Conservation (phyloP, 2,888 invertebrate species). For the Phaedon cochleariae region DNA sequence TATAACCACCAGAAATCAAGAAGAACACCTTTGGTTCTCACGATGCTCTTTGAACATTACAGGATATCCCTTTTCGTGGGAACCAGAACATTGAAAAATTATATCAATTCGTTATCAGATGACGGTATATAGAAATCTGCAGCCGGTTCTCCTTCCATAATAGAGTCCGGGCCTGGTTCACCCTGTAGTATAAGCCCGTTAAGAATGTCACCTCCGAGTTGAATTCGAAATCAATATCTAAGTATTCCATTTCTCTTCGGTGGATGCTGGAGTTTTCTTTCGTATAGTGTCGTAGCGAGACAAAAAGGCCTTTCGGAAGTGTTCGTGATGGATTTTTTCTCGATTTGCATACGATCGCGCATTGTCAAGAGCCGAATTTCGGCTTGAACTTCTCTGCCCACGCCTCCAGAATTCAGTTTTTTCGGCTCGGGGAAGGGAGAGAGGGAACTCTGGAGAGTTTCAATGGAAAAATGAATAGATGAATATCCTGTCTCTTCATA, state of each 20-base stretch:
- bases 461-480: conserved; percentile 11
- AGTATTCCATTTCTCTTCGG: conserved; percentile 61
- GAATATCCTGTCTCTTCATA: no score
- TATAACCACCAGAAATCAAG: no score
- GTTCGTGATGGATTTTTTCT: conserved; percentile 44
- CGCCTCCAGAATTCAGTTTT: background rate
- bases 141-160: no score
- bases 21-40: no score
- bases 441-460: background rate
- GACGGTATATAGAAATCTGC: no score
- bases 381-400: background rate
- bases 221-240: conserved; percentile 61
- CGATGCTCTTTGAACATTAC: no score
- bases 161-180: no score
- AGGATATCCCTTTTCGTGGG: no score
- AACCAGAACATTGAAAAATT: no score
- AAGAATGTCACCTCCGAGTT: conserved; percentile 46
- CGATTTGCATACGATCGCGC: background rate
- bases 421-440: background rate
- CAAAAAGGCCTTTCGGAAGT: conserved; percentile 53
- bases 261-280: conserved; percentile 57
- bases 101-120: no score
- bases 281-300: conserved; percentile 51
- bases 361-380: background rate
- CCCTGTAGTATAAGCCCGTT: no score